Conservation (phyloP, 2,113 vertebrate species). For the Eurystomus gularis region DNA sequence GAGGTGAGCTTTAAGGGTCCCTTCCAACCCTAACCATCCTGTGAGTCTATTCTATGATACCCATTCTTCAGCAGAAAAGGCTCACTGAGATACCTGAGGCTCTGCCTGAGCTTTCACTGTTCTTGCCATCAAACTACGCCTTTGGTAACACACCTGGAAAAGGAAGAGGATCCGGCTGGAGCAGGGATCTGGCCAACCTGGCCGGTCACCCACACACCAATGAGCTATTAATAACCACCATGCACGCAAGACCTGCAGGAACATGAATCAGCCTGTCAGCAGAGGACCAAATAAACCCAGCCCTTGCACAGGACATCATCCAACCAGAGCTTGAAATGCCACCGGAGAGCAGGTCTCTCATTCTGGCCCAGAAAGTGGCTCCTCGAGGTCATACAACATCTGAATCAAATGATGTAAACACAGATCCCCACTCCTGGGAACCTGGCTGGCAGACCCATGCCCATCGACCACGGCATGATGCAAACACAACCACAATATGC, state of each 20-base stretch:
- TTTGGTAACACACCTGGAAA: no score
- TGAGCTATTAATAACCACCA: neutral
- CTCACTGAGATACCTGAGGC: no score
- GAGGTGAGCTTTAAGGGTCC: no score
- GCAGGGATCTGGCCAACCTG: neutral
- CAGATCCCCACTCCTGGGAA: neutral
- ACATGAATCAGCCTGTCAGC: neutral
- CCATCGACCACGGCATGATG: neutral
- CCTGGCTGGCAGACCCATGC: neutral
- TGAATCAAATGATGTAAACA: neutral
- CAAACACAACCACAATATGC: neutral
- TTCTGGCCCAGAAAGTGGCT: neutral
- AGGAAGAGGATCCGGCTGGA: neutral
- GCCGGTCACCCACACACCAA: neutral
- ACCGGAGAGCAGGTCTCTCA: neutral
- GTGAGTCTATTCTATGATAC: neutral
- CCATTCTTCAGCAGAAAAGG: no score
- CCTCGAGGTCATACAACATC: neutral
- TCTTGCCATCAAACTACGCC: neutral
- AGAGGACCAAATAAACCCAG: neutral
- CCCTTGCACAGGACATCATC: neutral
- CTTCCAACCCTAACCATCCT: neutral
- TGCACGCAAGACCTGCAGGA: neutral
- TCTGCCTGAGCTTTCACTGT: no score
- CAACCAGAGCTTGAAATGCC: neutral